Evolutionary conservation across 2,113 vertebrate genomes (phyloP).

Genomic region (Mesocricetus auratus): DNA sequence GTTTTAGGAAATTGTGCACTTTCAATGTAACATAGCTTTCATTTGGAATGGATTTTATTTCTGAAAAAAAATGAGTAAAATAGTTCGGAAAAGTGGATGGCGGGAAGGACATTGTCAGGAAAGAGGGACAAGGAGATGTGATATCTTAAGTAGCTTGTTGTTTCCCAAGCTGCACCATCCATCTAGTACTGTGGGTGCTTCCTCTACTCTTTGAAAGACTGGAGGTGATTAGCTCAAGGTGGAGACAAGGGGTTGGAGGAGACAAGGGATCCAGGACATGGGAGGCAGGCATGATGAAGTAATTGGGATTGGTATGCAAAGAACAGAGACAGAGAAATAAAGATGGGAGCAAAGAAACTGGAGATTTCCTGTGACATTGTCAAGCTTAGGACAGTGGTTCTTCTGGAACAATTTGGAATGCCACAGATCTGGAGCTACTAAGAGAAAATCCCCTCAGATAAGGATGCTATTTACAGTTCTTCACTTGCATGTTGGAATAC

Average conservation of each 20-base stretch:
- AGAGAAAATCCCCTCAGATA: neutral
- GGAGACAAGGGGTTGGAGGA: neutral
- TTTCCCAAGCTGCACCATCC: neutral
- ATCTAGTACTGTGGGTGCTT: neutral
- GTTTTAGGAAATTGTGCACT: neutral
- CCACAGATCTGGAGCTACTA: neutral
- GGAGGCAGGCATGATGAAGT: neutral
- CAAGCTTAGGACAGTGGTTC: neutral
- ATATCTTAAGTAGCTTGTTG: neutral
- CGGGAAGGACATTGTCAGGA: neutral
- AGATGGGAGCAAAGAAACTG: neutral
- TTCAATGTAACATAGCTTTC: conserved; percentile 9
- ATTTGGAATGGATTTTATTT: conserved; percentile 37
- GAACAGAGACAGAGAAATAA: neutral
- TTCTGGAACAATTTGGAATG: neutral
- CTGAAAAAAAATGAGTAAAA: neutral
- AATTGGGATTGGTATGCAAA: neutral
- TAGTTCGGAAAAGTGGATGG: conserved; percentile 31
- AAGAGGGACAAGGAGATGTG: neutral
- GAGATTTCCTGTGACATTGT: neutral
- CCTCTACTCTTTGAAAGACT: neutral
- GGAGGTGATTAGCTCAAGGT: neutral
- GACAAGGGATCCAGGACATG: neutral
- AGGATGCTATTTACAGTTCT: neutral
- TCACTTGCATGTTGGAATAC: neutral